Evolutionary conservation across 2,113 vertebrate species (phyloP).

Genomic region (Actinemys pallida): DNA sequence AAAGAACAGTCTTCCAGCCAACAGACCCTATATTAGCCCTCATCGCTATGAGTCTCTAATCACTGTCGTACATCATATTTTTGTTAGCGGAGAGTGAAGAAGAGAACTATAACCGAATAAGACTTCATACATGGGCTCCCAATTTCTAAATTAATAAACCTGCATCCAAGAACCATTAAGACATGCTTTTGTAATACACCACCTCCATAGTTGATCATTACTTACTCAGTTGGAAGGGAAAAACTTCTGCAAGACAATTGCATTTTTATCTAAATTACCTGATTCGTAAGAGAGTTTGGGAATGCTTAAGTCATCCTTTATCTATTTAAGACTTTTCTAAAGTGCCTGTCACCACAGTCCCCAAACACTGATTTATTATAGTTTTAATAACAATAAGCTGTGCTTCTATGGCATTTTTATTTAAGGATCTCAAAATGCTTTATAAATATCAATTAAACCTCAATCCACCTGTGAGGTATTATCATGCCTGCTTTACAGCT

Average conservation of each 20-base stretch:
- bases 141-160: background rate
- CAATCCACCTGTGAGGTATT: background rate
- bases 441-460: background rate
- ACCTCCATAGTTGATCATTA: background rate
- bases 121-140: background rate
- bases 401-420: background rate
- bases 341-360: background rate
- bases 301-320: background rate
- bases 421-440: background rate
- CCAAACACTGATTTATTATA: background rate
- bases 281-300: background rate
- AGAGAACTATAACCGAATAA: background rate
- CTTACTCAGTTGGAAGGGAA: background rate
- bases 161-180: background rate
- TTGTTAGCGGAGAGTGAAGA: background rate
- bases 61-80: background rate
- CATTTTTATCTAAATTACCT: background rate
- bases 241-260: background rate
- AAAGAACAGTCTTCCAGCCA: background rate
- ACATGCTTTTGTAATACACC: background rate
- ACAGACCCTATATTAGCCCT: background rate
- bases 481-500: background rate
- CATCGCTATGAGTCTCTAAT: background rate
- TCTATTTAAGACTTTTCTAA: background rate
- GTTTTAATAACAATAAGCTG: background rate